Percentiles rank a stretch among this genome's conserved stretches.
Conservation (phyloP, 2,888 invertebrate genomes). For the Phyto melanocephala region DNA sequence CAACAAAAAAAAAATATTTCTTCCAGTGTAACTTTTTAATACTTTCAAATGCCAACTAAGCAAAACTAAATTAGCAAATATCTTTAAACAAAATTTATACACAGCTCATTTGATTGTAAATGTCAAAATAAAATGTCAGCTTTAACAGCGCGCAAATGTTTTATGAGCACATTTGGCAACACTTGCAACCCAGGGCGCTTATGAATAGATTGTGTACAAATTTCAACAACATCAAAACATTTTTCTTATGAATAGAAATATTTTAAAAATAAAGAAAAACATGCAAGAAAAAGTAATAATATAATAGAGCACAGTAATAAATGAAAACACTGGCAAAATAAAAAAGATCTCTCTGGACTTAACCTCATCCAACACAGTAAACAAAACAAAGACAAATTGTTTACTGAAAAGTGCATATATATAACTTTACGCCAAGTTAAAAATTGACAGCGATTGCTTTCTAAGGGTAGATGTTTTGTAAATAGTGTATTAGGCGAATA, state of each 20-base stretch:
- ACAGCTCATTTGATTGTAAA: constrained; percentile 37
- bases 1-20: no score
- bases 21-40: neutral
- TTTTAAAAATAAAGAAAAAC: neutral
- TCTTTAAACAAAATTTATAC: neutral
- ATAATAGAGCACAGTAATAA: constrained; percentile 3
- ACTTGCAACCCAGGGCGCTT: constrained; percentile 47
- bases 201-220: neutral
- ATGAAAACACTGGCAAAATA: neutral
- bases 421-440: neutral
- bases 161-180: constrained; percentile 62
- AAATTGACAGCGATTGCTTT: no score
- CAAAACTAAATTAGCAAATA: constrained; percentile 17
- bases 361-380: neutral
- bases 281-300: neutral
- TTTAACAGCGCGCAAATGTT: constrained; percentile 53
- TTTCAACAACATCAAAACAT: neutral
- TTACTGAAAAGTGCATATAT: neutral
- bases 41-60: neutral
- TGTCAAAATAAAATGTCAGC: constrained; percentile 62
- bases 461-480: no score
- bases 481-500: no score
- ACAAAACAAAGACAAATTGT: neutral
- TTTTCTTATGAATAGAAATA: neutral
- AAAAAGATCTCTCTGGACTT: neutral